phyloP scores from a whole-genome alignment of 1,140 invertebrate genomes.

The Solen grandis region DNA sequence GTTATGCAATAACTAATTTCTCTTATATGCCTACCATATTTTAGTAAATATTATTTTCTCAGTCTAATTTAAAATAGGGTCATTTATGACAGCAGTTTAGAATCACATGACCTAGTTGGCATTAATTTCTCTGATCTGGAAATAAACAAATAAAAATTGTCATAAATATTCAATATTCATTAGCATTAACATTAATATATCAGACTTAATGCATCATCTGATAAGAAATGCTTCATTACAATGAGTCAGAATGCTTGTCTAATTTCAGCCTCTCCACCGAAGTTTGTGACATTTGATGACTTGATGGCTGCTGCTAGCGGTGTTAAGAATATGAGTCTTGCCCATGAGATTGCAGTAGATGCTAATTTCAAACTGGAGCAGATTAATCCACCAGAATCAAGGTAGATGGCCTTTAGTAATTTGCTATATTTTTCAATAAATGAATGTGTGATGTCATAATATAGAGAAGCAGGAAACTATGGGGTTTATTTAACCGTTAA shows the following conservation, averaged over 20 bases:
- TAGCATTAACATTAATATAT: not conserved
- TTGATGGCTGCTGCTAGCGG: slow-evolving; percentile 94
- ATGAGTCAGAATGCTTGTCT: not conserved
- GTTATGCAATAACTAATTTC: too few relatives aligned
- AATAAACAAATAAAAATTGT: not conserved
- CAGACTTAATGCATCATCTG: not conserved
- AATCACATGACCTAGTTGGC: not conserved
- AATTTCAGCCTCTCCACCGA: slow-evolving; percentile 85
- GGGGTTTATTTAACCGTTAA: too few relatives aligned
- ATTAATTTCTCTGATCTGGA: not conserved
- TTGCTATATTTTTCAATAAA: too few relatives aligned
- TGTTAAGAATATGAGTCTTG: slow-evolving; percentile 95
- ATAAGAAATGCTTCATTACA: not conserved
- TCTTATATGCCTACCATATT: too few relatives aligned
- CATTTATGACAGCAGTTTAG: not conserved
- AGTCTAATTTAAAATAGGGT: not conserved
- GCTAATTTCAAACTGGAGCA: slow-evolving; percentile 94
- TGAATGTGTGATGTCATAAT: too few relatives aligned
- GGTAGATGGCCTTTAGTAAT: too few relatives aligned
- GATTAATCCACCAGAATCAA: slow-evolving; percentile 88
- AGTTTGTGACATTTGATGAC: slow-evolving; percentile 93
- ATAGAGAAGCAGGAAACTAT: too few relatives aligned
- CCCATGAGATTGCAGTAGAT: slow-evolving; percentile 97
- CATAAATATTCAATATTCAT: not conserved
- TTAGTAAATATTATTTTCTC: too few relatives aligned